These are phyloP conservation scores for Bombus confusus DNA, from an alignment of 1,140 invertebrate species.

Conservation along the genomic window DNA sequence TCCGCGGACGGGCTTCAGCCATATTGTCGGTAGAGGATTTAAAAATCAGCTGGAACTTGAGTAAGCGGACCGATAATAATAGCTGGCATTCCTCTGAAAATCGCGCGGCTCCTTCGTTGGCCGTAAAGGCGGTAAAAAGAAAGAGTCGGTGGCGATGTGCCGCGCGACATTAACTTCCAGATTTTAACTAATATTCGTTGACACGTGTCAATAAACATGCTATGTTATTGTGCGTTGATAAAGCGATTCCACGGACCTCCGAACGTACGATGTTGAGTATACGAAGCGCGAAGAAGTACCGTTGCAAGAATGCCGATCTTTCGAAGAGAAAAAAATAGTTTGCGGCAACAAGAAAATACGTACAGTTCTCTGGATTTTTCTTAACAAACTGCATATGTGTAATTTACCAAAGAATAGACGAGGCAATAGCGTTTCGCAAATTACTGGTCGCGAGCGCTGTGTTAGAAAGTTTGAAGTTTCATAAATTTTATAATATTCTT, in stretches of 20 bases:
- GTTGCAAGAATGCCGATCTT: constrained; percentile 1
- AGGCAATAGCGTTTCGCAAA: not conserved
- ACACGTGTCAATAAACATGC: constrained; percentile 45
- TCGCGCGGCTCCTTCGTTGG: constrained; percentile 19
- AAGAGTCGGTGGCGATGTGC: not conserved
- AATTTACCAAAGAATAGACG: not conserved
- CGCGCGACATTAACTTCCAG: not conserved
- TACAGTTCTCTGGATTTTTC: not conserved
- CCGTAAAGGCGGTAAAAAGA: constrained; percentile 10
- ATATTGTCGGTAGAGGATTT: constrained; percentile 25
- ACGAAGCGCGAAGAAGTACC: not conserved
- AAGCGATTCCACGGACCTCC: constrained; percentile 6
- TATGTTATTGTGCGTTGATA: constrained; percentile 35
- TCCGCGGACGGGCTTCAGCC: constrained; percentile 13
- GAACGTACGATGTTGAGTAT: not conserved
- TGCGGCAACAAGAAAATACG: not conserved
- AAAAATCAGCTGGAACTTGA: constrained; percentile 44
- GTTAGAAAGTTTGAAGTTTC: not conserved
- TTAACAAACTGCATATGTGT: not conserved
- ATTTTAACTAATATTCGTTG: constrained; percentile 35
- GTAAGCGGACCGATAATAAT: constrained; percentile 32
- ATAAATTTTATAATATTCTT: too few species aligned
- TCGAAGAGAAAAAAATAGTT: not conserved
- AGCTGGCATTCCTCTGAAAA: constrained; percentile 43
- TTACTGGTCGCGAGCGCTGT: not conserved